Base-by-base conservation (phyloP, 2,888 invertebrate genomes). In the Eumerus sabulonum region DNA sequence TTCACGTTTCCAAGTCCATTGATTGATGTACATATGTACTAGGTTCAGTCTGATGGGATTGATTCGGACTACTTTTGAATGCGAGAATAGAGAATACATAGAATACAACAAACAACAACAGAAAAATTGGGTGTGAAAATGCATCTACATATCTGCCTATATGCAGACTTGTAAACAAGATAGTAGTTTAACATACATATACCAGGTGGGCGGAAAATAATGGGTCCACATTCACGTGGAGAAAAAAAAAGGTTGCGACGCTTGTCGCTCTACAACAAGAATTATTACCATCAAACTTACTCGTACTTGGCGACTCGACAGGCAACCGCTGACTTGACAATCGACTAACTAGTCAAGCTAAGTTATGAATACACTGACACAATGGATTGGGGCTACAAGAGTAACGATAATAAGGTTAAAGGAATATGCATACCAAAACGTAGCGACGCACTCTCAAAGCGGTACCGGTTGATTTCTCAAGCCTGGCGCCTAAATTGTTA, bases 191-290 rank as follows among this genome's bases (percentile, higher is more conserved):
- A 51, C 68, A 54, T 35, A 19, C 56, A 51, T 64, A 54, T 35
- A 19, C 56, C 68, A 59, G 70, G 79, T 79, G 74, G 74, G 79
- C 79, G 79, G 64, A 64, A 70, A 79, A 27, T 70, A 70, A 79
- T 70, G 60, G 74, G n/a, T 27, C 54, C 64, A 63, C 77, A 72
- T 67, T 72, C 59, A 19, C 16, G 12, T 36, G 48, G 17, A 27
- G 48, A 53, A 50, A 62, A 57, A 47, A 40, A 40, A 11, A 40
- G 3, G 12, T n/a, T 1, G n/a, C 40, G 40, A n/a, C 40, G 11
- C 40, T n/a, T 5, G 40, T 40, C 14, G 14, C 48, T 9, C 35
- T 9, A 9, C 9, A n/a, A 40, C 42, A 70, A 62, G 60, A 76
- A 50, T 60, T 60, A 71, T 53, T 38, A 38, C 59, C 3, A 35